Base-by-base conservation (phyloP, 2,113 vertebrate genomes). In the Plectropomus leopardus region DNA sequence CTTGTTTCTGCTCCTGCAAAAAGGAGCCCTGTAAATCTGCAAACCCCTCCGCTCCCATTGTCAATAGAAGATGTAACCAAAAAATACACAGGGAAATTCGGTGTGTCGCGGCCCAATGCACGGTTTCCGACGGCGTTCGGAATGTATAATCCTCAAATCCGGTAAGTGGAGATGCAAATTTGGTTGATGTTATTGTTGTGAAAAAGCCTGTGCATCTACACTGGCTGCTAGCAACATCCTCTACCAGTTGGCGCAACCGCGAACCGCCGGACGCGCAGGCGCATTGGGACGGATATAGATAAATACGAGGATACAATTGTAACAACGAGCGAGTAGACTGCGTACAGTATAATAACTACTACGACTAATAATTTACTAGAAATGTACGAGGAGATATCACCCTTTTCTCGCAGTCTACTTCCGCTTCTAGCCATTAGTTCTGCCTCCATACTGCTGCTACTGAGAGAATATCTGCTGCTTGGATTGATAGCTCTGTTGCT, bases 201-300 rank as follows among this genome's bases (percentile, higher is more conserved):
- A 88, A 90, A 82, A 92, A 89, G 84, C 69, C 89, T 87, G 76
- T 87, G 89, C 92, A 90, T 93, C 91, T 87, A 88, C 86, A 81
- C 82, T 85, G 88, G 88, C 92, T 86, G 86, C 89, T 91, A 93
- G 91, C 91, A 91, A 94, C 93, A 95, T 95, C 89, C 93, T 93
- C 88, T 86, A 88, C 77, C 89, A 85, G 90, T 95, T 94, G 92
- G 94, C 94, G 93, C 94, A 93, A 95, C 90, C 91, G 92, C 92
- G 92, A 91, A 91, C 65, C 77, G 78, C 83, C 83, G 26, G 61
- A 23, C 67, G 82, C 79, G 93, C 95, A 95, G 93, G 94, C 94
- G 94, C 78, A 86, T 3, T 84, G 5, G 11, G 44, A 42, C 71
- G 78, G 80, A 82, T 75, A 65, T 75, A 57, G 73, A 44, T 63